A percentile compares a stretch with the other conserved stretches of the same genome.
Evolutionary conservation across 2,888 invertebrate genomes (phyloP).

Genomic region (Parascotia fuliginaria): DNA sequence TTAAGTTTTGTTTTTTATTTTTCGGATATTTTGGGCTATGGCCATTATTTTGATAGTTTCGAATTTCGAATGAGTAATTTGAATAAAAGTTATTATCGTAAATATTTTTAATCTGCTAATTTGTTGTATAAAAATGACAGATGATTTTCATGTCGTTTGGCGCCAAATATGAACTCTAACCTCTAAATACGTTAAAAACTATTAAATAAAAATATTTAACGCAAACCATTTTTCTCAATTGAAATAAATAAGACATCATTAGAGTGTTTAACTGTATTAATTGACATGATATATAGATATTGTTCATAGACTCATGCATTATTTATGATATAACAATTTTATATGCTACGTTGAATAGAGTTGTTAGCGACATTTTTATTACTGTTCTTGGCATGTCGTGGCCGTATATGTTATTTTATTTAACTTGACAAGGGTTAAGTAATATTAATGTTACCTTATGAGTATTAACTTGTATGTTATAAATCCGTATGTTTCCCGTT

Average conservation of each 20-base stretch:
- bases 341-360: slow-evolving; percentile 33
- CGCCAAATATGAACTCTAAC: not conserved
- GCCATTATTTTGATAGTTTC: not conserved
- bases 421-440: not conserved
- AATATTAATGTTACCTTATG: slow-evolving; percentile 1
- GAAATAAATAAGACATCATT: slow-evolving; percentile 6
- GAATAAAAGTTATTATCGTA: no score
- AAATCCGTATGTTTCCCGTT: not conserved
- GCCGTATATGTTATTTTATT: slow-evolving; percentile 26
- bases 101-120: not conserved
- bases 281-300: slow-evolving; percentile 16
- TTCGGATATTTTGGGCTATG: not conserved
- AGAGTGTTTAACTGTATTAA: slow-evolving; percentile 4
- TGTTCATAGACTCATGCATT: slow-evolving; percentile 35
- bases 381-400: slow-evolving; percentile 40
- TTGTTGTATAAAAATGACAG: not conserved
- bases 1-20: slow-evolving; percentile 10
- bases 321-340: slow-evolving; percentile 30
- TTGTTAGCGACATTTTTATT: slow-evolving; percentile 41
- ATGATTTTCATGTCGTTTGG: not conserved
- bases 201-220: slow-evolving; percentile 2
- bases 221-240: slow-evolving; percentile 7
- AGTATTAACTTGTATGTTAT: slow-evolving; percentile 2
- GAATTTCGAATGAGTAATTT: no score
- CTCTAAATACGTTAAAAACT: not conserved